Percentiles rank a stretch among this genome's conserved stretches.
phyloP scores from a whole-genome alignment of 2,797 vertebrate species.

The Ctenochaetus hawaiiensis region DNA sequence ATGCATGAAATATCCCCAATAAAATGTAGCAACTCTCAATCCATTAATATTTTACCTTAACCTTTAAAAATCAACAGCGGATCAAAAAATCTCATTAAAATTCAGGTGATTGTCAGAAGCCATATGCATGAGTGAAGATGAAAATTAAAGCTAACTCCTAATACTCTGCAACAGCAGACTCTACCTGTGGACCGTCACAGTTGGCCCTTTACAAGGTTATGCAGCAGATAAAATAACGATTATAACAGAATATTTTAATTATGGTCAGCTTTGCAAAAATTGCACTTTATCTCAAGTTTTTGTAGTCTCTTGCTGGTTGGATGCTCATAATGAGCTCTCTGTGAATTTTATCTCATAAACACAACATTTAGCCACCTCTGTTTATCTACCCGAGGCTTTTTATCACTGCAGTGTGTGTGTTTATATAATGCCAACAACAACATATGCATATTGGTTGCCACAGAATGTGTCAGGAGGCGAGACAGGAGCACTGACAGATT shows the following conservation, averaged over 20 bases:
- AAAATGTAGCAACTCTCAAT: background rate
- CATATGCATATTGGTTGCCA: constrained; percentile 71
- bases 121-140: constrained; percentile 1
- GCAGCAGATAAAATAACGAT: constrained; percentile 1
- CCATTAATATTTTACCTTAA: constrained; percentile 21
- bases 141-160: background rate
- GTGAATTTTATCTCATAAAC: constrained; percentile 54
- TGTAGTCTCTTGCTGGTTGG: constrained; percentile 1
- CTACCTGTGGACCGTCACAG: background rate
- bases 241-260: background rate
- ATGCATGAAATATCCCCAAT: constrained; percentile 7
- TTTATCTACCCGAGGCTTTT: constrained; percentile 49
- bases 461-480: constrained; percentile 63
- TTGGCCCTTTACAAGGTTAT: constrained; percentile 16
- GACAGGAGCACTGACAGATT: constrained; percentile 70
- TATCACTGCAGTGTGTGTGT: constrained; percentile 54
- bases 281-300: constrained; percentile 14
- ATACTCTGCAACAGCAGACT: background rate
- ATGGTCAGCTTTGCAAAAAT: constrained; percentile 31
- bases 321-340: constrained; percentile 41
- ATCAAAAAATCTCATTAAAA: constrained; percentile 26
- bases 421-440: constrained; percentile 59
- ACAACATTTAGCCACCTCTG: constrained; percentile 51
- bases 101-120: constrained; percentile 18
- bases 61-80: constrained; percentile 32